Base-by-base conservation (phyloP, 1,140 invertebrate species). In the Leptoteleia sp. region DNA sequence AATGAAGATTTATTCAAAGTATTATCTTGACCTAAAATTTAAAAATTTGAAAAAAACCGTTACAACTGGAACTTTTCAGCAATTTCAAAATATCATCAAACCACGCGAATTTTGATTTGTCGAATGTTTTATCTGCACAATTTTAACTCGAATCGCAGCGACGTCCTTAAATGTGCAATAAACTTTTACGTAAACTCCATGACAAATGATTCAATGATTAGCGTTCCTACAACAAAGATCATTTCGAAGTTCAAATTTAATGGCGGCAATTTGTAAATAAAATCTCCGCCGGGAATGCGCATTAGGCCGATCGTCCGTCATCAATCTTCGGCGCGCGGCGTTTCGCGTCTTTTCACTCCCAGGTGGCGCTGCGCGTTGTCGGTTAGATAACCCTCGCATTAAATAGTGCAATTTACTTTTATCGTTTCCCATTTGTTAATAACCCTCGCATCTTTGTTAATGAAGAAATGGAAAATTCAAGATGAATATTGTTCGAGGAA, bases 191-290 rank as follows among this genome's bases (percentile, higher is more conserved):
- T 35, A 65, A 43, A 67, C 4, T 33, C 3, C 16, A 67, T 67
- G 50, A 55, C 48, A 67, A 67, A 67, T 67, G 45, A 37, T 50
- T 37, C 27, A 45, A 67, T 45, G 31, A 8, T 67, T 47, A 35
- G 37, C 40, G 47, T 67, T 67, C 55, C 38, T 4, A 27, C 37
- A 67, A 55, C 38, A 29, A 35, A 42, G 29, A 67, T 42, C 37
- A 54, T 35, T 65, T 33, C 17, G 27, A 37, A 67, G 38, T 45
- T 67, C 48, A 55, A 47, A 17, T 67, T 37, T 42, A 67, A 55
- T 52, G 29, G n/a, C 22, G 19, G 62, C 13, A 54, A 65, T 43
- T 13, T 43, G 27, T 11, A 35, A 67, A 55, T 55, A 47, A 45
- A 37, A 43, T 43, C 3, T 16, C n/a, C n/a, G 6, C 12, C 3